These are phyloP conservation scores for Clusia tigrina DNA, from an alignment of 2,888 invertebrate species.

Conservation along the genomic window DNA sequence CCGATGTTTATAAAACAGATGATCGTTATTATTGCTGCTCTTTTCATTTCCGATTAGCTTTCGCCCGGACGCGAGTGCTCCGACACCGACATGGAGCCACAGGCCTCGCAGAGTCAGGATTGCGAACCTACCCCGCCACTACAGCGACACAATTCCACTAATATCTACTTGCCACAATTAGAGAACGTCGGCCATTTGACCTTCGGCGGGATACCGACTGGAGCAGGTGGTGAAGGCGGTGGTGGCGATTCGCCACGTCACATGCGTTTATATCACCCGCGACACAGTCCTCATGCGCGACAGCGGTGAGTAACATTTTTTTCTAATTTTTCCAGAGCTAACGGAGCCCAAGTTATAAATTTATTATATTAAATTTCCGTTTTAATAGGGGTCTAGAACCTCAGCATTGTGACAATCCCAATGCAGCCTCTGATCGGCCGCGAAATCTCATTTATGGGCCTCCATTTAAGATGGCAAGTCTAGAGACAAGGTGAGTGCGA, in stretches of 20 bases:
- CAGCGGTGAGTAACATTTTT: constrained; percentile 67
- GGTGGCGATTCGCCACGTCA: constrained; percentile 68
- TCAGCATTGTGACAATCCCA: constrained; percentile 70
- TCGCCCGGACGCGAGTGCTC: constrained; percentile 84
- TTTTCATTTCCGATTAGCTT: constrained; percentile 72
- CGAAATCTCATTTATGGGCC: too few relatives aligned
- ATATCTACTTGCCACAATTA: constrained; percentile 83
- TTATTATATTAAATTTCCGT: not conserved
- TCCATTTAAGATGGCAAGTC: constrained; percentile 86
- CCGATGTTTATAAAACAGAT: too few relatives aligned
- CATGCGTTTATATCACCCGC: constrained; percentile 65
- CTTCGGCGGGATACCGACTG: constrained; percentile 51
- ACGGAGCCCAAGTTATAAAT: not conserved
- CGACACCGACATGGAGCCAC: constrained; percentile 86
- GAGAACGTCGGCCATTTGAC: constrained; percentile 49
- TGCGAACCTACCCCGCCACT: constrained; percentile 91
- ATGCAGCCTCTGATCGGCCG: constrained; percentile 69
- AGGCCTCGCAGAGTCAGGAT: constrained; percentile 89
- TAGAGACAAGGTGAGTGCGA: constrained; percentile 79
- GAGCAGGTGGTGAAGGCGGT: constrained; percentile 46
- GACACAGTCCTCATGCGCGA: constrained; percentile 84
- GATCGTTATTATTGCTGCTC: not conserved
- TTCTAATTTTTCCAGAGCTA: constrained; percentile 1
- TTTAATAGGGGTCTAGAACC: constrained; percentile 70
- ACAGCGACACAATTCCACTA: constrained; percentile 85